Conservation (phyloP, 2,888 invertebrate species). For the Cepaea hortensis region DNA sequence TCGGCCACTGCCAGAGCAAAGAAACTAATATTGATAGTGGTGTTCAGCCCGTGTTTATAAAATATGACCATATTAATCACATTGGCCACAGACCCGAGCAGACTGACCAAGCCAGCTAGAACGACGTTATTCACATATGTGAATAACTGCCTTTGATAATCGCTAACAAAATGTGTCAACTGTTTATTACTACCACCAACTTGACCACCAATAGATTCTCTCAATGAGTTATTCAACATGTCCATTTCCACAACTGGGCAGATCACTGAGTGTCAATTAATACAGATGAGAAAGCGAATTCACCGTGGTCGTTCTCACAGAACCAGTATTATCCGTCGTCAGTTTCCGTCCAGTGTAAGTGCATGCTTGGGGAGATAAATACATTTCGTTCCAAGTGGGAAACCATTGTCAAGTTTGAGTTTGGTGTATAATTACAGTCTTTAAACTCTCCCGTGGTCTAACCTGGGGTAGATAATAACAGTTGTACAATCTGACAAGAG, state of each 20-base stretch:
- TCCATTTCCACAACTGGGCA: background rate
- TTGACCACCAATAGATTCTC: background rate
- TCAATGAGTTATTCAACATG: background rate
- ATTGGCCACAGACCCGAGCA: background rate
- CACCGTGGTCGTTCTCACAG: too few species aligned
- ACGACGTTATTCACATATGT: background rate
- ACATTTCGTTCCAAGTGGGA: too few species aligned
- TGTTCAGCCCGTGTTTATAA: constrained; percentile 8
- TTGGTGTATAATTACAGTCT: too few species aligned
- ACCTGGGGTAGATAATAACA: too few species aligned
- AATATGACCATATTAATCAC: constrained; percentile 8
- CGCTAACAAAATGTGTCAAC: background rate
- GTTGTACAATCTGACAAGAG: too few species aligned
- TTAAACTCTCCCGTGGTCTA: too few species aligned
- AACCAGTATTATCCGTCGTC: too few species aligned
- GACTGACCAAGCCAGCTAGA: background rate
- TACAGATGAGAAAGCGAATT: too few species aligned
- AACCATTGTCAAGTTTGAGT: too few species aligned
- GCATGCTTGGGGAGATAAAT: too few species aligned
- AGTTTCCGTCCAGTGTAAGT: too few species aligned
- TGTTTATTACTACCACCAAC: background rate
- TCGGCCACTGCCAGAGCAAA: background rate
- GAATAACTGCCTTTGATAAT: background rate
- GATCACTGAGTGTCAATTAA: too few species aligned
- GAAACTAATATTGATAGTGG: constrained; percentile 21